Base-by-base conservation (phyloP, 2,888 invertebrate genomes). In the Agrochola lychnidis region DNA sequence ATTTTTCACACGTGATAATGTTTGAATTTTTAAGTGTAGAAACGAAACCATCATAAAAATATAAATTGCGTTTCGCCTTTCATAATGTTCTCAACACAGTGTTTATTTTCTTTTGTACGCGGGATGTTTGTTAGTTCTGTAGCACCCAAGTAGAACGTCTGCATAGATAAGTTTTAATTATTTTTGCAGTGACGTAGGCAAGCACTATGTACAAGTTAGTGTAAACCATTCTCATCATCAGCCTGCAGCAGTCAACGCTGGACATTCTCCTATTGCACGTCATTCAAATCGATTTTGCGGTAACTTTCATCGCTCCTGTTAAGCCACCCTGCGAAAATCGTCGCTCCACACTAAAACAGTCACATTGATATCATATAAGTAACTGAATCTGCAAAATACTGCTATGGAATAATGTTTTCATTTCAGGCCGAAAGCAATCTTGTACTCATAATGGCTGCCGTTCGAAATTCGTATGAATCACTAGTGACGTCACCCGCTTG, bases 401-500 rank as follows among this genome's bases (percentile, higher is more conserved):
- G 59, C 2, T 40, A 64, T 16, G 45, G 45, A 62, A 66, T 53
- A 67, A 61, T 53, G 30, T 66, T 62, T 73, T 48, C 63, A 81
- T 84, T 70, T 59, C 45, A 69, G 53, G 53, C n/a, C 51, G 40
- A 79, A 70, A 70, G 69, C 53, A 51, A 74, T 75, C 53, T 66
- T 62, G 62, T 56, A 57, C 59, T 74, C 63, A 42, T 75, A 84
- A 81, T 78, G 78, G 81, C 72, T 68, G 73, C 67, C 62, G 63
- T 87, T 80, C 73, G 66, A 86, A 86, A 81, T 81, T 76, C 68
- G 66, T 75, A 87, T 89, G 89, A 90, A 85, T 88, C 88, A 89
- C 82, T 78, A 72, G 80, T 91, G 89, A 91, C 88, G 89, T 92
- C 91, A 92, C 25, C 62, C 82, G 79, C 79, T 79, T 76, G 82